Evolutionary conservation across 2,888 invertebrate genomes (phyloP).

Genomic region (Pseudococcus longispinus): DNA sequence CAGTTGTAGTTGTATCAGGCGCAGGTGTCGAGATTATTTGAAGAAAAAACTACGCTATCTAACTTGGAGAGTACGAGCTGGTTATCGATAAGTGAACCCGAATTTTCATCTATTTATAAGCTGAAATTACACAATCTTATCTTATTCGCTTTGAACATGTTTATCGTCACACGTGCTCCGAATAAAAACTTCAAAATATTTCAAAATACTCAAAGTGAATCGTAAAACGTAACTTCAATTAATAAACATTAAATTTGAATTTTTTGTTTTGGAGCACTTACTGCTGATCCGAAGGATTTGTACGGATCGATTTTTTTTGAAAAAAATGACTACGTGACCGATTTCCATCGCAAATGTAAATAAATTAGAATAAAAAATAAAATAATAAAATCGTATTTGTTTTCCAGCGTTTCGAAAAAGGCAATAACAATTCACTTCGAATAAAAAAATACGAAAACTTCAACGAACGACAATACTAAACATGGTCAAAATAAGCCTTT

Average conservation of each 20-base stretch:
- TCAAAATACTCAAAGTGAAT: background rate
- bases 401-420: too few species aligned
- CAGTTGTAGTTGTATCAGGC: background rate
- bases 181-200: background rate
- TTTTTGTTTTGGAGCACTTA: too few species aligned
- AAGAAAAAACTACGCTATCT: background rate
- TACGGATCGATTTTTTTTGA: too few species aligned
- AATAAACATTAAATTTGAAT: background rate
- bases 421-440: background rate
- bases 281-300: too few species aligned
- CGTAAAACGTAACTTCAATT: background rate
- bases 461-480: background rate
- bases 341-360: too few species aligned
- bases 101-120: background rate
- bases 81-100: background rate
- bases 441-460: background rate
- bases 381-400: too few species aligned
- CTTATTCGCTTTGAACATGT: background rate
- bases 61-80: background rate
- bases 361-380: too few species aligned
- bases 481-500: background rate
- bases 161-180: slow-evolving; percentile 15
- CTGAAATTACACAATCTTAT: slow-evolving; percentile 16
- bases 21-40: background rate
- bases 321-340: too few species aligned